Conservation (phyloP, 2,113 vertebrate species). For the Nannospalax galili region DNA sequence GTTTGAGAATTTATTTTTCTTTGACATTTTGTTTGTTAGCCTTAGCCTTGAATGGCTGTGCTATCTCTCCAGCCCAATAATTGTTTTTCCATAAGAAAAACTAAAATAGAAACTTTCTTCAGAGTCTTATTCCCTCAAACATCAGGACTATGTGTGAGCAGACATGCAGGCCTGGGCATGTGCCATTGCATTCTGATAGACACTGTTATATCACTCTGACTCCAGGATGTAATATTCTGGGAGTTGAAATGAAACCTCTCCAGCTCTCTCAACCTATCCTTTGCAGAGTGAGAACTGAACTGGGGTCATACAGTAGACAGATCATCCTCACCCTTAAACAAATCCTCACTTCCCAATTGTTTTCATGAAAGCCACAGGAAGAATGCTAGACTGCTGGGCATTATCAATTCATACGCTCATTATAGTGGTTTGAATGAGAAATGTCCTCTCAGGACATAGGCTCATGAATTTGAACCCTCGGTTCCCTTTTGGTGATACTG, state of each 20-base stretch:
- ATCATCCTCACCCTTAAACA: not conserved
- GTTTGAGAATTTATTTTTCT: not conserved
- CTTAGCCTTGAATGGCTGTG: no score
- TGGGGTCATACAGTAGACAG: fast-evolving
- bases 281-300: not conserved
- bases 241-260: not conserved
- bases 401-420: not conserved
- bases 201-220: not conserved
- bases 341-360: not conserved
- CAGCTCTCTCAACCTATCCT: not conserved
- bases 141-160: not conserved
- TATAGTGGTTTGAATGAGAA: no score
- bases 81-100: not conserved
- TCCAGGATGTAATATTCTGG: not conserved
- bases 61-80: no score
- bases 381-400: not conserved
- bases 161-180: not conserved
- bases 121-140: not conserved
- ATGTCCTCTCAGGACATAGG: no score
- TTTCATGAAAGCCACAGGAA: not conserved
- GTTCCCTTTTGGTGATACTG: no score
- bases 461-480: no score
- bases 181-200: not conserved
- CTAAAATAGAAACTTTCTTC: not conserved
- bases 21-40: no score